Percentiles rank a stretch among this genome's conserved stretches.
Conservation (phyloP, 2,113 vertebrate genomes). For the Python bivittatus region DNA sequence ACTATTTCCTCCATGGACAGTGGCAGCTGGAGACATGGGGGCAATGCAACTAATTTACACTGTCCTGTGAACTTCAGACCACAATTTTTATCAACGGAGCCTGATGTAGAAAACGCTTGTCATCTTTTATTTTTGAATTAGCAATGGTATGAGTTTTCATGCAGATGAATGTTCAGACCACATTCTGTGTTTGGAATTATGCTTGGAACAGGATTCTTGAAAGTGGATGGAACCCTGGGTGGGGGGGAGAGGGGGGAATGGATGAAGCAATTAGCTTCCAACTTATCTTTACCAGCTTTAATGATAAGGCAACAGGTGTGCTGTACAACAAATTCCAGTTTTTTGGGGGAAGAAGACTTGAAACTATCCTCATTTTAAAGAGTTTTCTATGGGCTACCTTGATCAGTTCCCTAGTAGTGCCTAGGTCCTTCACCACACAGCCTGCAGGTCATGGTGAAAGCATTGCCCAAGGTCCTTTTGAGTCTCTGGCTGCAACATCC, state of each 20-base stretch:
- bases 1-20: not conserved
- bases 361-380: not conserved
- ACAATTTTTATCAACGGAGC: not conserved
- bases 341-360: not conserved
- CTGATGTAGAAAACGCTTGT: not conserved
- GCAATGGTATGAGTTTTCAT: not conserved
- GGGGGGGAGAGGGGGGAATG: no score
- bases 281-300: not conserved
- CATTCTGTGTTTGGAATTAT: no score
- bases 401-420: not conserved
- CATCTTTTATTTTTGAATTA: not conserved
- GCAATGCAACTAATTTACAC: not conserved
- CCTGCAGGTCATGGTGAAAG: not conserved
- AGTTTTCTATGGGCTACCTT: not conserved
- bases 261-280: no score
- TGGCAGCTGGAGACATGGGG: not conserved
- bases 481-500: not conserved
- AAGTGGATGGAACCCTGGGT: no score
- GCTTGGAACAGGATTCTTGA: no score
- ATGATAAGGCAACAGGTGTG: not conserved
- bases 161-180: no score
- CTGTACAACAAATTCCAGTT: no score
- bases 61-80: not conserved
- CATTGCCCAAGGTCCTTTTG: not conserved
- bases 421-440: not conserved